A percentile compares a stretch with the other conserved stretches of the same genome.
Conservation (phyloP, 1,140 invertebrate species). For the Drosophila teissieri region DNA sequence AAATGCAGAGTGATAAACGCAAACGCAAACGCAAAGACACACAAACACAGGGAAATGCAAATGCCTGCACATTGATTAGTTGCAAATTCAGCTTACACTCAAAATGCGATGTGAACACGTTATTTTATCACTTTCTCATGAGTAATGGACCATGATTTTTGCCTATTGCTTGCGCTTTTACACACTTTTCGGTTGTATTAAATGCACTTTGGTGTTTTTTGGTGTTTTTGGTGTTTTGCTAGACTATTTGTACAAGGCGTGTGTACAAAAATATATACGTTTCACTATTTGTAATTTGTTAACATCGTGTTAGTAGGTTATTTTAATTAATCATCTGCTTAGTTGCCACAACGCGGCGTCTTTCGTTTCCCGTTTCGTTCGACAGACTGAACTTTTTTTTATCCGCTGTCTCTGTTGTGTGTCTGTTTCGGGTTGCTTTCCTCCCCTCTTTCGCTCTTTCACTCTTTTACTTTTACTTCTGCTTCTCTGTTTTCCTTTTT, state of each 20-base stretch:
- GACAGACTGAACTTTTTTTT: constrained; percentile 47
- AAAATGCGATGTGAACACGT: constrained; percentile 53
- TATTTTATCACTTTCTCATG: constrained; percentile 21
- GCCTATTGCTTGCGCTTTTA: constrained; percentile 47
- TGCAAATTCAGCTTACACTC: constrained; percentile 60
- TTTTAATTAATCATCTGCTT: constrained; percentile 23
- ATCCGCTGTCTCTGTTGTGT: constrained; percentile 34
- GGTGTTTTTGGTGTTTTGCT: constrained; percentile 19
- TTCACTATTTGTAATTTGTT: constrained; percentile 41
- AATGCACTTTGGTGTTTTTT: constrained; percentile 74
- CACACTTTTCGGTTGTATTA: constrained; percentile 36
- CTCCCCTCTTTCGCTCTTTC: constrained; percentile 28
- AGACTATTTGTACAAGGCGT: constrained; percentile 22
- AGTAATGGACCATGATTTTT: constrained; percentile 15
- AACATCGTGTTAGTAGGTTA: constrained; percentile 27
- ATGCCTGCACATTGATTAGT: constrained; percentile 67
- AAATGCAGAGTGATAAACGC: constrained; percentile 2
- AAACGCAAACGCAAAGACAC: background rate
- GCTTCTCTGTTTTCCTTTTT: constrained; percentile 2
- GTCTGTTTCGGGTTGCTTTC: constrained; percentile 49
- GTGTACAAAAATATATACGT: constrained; percentile 73
- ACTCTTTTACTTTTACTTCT: too few relatives aligned
- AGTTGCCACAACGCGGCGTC: constrained; percentile 50
- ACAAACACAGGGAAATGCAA: constrained; percentile 34
- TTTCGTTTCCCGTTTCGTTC: constrained; percentile 62